These are phyloP conservation scores for Hybognathus amarus DNA, from an alignment of 2,797 vertebrate genomes.

Conservation along the genomic window DNA sequence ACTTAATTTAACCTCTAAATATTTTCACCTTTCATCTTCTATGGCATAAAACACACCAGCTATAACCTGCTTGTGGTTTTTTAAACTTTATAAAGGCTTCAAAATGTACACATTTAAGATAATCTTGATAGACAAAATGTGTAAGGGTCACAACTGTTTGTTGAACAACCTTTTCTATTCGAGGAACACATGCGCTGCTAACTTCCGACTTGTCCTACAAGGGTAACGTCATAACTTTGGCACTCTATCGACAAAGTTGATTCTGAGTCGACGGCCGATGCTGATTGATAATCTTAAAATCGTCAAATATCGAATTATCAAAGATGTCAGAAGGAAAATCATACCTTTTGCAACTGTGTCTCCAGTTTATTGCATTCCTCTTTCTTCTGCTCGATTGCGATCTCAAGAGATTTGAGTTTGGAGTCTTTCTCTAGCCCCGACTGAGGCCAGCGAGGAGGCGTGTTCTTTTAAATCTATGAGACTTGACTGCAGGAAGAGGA, in stretches of 20 bases:
- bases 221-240: no score
- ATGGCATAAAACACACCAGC: no score
- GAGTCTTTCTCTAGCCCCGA: constrained; percentile 97
- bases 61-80: no score
- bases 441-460: constrained; percentile 94
- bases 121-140: no score
- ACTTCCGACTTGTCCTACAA: no score
- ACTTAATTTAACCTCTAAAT: no score
- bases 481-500: constrained; percentile 85
- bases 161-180: no score
- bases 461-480: constrained; percentile 99
- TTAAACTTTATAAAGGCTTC: no score
- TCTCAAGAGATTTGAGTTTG: constrained; percentile 98
- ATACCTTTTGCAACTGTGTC: constrained; percentile 98
- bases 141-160: no score
- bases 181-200: no score
- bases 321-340: constrained; percentile 23
- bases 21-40: no score
- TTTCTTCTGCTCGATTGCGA: constrained; percentile 99
- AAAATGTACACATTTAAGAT: no score
- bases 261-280: neutral
- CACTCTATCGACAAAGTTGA: neutral
- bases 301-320: neutral
- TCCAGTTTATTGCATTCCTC: constrained; percentile 99
- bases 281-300: neutral